These are phyloP conservation scores for Microplitis deprimator DNA, from an alignment of 2,888 invertebrate genomes.

Conservation along the genomic window DNA sequence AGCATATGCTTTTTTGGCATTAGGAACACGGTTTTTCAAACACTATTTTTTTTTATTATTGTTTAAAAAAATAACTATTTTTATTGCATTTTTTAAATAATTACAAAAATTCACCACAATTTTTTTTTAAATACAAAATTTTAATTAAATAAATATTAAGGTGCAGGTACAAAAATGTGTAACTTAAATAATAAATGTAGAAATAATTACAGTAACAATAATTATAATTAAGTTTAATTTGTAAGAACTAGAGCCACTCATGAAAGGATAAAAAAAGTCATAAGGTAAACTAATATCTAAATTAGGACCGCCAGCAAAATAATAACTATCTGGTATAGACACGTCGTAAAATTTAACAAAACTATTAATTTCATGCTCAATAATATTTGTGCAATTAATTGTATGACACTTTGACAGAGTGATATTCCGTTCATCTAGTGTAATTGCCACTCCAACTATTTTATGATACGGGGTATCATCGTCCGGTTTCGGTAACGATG, in stretches of 20 bases:
- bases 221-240: slow-evolving; percentile 3
- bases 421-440: slow-evolving; percentile 58
- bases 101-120: no score
- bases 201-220: not conserved
- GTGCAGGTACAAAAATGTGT: not conserved
- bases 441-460: slow-evolving; percentile 60
- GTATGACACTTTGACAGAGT: slow-evolving; percentile 61
- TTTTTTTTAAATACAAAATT: not conserved
- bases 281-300: slow-evolving; percentile 79
- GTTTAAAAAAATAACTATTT: no score
- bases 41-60: no score
- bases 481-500: slow-evolving; percentile 59
- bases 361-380: slow-evolving; percentile 57
- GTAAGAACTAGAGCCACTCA: slow-evolving; percentile 53
- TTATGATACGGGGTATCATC: slow-evolving; percentile 60
- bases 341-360: slow-evolving; percentile 71
- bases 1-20: no score
- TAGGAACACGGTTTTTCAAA: no score
- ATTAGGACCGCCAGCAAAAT: slow-evolving; percentile 76
- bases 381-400: slow-evolving; percentile 56
- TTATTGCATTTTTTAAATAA: no score
- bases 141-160: not conserved
- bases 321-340: slow-evolving; percentile 71
- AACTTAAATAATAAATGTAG: not conserved
- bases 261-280: slow-evolving; percentile 83